Conservation (phyloP, 2,113 vertebrate species). For the Microcebus murinus region DNA sequence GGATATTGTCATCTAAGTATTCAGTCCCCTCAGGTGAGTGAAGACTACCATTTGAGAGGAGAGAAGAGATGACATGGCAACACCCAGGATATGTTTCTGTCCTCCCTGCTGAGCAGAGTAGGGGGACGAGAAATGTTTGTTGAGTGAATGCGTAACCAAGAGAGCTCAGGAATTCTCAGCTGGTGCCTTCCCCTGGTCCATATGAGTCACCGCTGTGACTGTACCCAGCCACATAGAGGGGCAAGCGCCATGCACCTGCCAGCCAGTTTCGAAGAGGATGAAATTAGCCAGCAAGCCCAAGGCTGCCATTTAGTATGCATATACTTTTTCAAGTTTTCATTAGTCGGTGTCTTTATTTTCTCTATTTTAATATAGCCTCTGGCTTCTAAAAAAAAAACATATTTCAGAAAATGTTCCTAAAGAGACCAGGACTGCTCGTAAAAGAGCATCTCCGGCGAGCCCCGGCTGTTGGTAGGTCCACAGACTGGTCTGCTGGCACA, state of each 20-base stretch:
- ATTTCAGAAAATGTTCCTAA: neutral
- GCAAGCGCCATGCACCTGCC: fast-evolving
- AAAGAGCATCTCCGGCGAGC: neutral
- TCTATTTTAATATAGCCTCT: neutral
- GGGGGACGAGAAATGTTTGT: no score
- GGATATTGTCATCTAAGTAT: neutral
- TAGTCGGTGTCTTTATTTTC: neutral
- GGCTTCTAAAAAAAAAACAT: neutral
- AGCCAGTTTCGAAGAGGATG: neutral
- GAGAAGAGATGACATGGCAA: no score
- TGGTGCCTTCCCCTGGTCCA: fast-evolving
- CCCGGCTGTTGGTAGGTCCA: neutral
- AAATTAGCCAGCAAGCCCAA: neutral
- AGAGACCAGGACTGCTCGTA: neutral
- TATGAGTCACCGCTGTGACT: fast-evolving
- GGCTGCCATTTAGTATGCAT: fast-evolving
- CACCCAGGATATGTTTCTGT: fast-evolving
- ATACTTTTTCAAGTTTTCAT: neutral
- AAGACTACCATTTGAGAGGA: fast-evolving
- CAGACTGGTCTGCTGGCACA: neutral
- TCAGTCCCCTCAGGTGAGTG: fast-evolving
- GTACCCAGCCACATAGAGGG: fast-evolving
- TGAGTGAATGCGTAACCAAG: neutral
- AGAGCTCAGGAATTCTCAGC: neutral
- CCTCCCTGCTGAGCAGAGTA: neutral